Evolutionary conservation across 2,888 invertebrate species (phyloP).

Genomic region (Harpagoxenus sublaevis): DNA sequence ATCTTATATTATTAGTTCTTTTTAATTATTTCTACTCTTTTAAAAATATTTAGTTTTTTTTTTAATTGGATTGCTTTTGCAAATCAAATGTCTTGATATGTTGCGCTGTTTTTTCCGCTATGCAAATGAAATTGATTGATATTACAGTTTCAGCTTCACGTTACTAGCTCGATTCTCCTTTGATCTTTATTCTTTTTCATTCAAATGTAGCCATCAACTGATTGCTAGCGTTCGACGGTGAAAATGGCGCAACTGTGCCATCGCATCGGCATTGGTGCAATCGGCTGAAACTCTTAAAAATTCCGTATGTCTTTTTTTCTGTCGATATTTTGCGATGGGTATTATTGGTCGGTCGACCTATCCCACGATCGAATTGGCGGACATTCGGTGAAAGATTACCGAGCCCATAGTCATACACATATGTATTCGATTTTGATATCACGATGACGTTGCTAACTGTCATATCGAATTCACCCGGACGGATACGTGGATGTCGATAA

Average conservation of each 20-base stretch:
- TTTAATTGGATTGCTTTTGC: background rate
- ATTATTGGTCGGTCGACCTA: slow-evolving; percentile 42
- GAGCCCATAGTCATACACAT: slow-evolving; percentile 26
- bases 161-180: background rate
- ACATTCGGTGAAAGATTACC: slow-evolving; percentile 44
- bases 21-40: background rate
- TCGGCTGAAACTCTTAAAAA: slow-evolving; percentile 16
- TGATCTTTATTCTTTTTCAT: slow-evolving; percentile 21
- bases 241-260: slow-evolving; percentile 8
- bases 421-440: slow-evolving; percentile 53
- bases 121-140: slow-evolving; percentile 8
- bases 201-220: slow-evolving; percentile 1
- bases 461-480: slow-evolving; percentile 45
- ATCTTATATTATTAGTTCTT: background rate
- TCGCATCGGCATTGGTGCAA: background rate
- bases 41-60: background rate
- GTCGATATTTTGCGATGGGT: slow-evolving; percentile 36
- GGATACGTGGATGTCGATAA: slow-evolving; percentile 48
- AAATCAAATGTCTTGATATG: background rate
- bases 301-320: slow-evolving; percentile 37
- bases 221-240: slow-evolving; percentile 6
- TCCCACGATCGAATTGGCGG: slow-evolving; percentile 35
- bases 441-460: slow-evolving; percentile 54
- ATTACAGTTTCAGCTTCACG: background rate
- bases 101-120: background rate